Evolutionary conservation across 2,888 invertebrate genomes (phyloP).

Genomic region (Heliothis peltigera): DNA sequence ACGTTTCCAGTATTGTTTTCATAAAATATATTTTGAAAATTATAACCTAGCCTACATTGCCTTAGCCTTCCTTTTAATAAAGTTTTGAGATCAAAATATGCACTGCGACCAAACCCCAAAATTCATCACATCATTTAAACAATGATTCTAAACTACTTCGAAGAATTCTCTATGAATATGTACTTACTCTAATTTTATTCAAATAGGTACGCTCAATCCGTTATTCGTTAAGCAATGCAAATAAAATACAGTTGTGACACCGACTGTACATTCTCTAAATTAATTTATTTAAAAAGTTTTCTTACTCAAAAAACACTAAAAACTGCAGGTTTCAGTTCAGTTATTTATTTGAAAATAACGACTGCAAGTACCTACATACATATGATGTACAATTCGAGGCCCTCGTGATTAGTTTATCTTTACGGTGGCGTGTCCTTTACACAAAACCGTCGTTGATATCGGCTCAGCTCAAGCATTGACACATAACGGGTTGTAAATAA

Average conservation of each 20-base stretch:
- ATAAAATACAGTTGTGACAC: conserved; percentile 2
- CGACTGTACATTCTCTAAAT: not conserved
- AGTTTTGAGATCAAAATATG: not conserved
- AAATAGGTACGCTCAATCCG: conserved; percentile 1
- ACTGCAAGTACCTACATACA: no score
- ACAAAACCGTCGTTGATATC: conserved; percentile 32
- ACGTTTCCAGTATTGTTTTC: conserved; percentile 13
- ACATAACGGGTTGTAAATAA: conserved; percentile 59
- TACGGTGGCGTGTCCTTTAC: conserved; percentile 18
- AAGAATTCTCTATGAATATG: not conserved
- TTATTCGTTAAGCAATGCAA: not conserved
- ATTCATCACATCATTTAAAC: conserved; percentile 1
- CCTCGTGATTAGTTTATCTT: not conserved
- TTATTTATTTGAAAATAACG: not conserved
- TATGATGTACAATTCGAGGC: not conserved
- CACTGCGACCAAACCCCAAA: not conserved
- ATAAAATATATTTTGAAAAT: conserved; percentile 2
- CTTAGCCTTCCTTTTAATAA: no score
- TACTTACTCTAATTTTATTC: conserved; percentile 1
- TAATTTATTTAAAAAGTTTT: not conserved
- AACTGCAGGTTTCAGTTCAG: not conserved
- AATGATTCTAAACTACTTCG: not conserved
- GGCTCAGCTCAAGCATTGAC: conserved; percentile 38
- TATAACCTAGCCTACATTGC: not conserved
- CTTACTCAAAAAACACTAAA: not conserved